Evolutionary conservation across 2,888 invertebrate genomes (phyloP).

Genomic region (Stenolophus ochropezus): DNA sequence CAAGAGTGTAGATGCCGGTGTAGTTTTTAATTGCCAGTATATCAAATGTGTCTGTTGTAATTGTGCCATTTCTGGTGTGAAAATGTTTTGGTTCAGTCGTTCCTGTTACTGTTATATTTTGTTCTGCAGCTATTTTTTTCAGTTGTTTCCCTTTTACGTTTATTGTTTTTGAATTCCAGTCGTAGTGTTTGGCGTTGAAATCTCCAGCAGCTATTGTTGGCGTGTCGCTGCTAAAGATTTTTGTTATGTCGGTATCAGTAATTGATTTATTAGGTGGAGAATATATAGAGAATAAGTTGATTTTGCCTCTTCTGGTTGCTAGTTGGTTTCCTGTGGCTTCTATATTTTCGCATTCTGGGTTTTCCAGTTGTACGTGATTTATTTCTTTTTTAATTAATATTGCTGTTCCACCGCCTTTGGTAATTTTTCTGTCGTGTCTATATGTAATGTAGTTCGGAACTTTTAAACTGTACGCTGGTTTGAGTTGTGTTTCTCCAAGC

Average conservation of each 20-base stretch:
- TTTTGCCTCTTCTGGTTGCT: conserved; percentile 33
- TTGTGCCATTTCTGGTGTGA: neutral
- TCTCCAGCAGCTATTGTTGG: conserved; percentile 7
- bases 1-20: neutral
- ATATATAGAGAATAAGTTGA: conserved; percentile 18
- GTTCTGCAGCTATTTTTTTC: neutral
- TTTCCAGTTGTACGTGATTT: neutral
- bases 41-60: neutral
- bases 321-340: neutral
- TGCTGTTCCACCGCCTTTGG: conserved; percentile 49
- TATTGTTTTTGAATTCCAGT: neutral
- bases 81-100: neutral
- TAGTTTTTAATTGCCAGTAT: neutral
- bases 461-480: conserved; percentile 35
- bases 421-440: conserved; percentile 33
- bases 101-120: neutral
- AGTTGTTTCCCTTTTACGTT: neutral
- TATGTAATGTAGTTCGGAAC: conserved; percentile 39
- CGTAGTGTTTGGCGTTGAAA: neutral
- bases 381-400: conserved; percentile 11
- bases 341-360: neutral
- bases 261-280: neutral
- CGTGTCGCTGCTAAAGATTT: neutral
- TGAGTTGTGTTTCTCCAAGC: conserved; percentile 48
- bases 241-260: neutral